Evolutionary conservation across 1,140 invertebrate genomes (phyloP).

Genomic region (Drosophila pectinifera): DNA sequence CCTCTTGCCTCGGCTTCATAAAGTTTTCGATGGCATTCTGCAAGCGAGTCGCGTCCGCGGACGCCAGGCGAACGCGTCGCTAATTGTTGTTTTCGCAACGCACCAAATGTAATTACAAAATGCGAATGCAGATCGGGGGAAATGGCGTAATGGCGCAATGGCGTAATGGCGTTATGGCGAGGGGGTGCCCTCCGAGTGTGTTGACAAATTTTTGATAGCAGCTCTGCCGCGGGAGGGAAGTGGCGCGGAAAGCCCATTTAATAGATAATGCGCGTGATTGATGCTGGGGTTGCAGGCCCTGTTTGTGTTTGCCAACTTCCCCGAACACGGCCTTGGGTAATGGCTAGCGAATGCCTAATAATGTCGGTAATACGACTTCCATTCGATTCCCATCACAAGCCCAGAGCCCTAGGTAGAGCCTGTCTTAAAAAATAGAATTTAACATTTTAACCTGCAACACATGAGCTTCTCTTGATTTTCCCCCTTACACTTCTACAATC

Average conservation of each 20-base stretch:
- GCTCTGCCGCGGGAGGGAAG: neutral
- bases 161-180: neutral
- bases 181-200: constrained; percentile 13
- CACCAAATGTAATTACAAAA: constrained; percentile 79
- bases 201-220: constrained; percentile 53
- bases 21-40: constrained; percentile 64
- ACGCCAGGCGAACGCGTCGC: constrained; percentile 37
- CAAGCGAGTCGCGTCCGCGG: constrained; percentile 69
- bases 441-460: too few relatives aligned
- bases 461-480: too few relatives aligned
- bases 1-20: constrained; percentile 38
- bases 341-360: constrained; percentile 7
- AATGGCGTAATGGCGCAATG: neutral
- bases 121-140: constrained; percentile 56
- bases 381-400: neutral
- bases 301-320: neutral
- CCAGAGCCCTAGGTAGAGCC: too few relatives aligned
- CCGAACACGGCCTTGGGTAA: neutral
- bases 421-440: too few relatives aligned
- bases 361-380: neutral
- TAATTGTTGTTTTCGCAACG: constrained; percentile 77
- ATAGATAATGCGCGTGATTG: constrained; percentile 46
- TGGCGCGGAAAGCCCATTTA: constrained; percentile 38
- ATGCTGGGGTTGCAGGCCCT: constrained; percentile 17
- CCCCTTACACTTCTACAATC: too few relatives aligned